Base-by-base conservation (phyloP, 2,113 vertebrate species). In the Prunella himalayana region DNA sequence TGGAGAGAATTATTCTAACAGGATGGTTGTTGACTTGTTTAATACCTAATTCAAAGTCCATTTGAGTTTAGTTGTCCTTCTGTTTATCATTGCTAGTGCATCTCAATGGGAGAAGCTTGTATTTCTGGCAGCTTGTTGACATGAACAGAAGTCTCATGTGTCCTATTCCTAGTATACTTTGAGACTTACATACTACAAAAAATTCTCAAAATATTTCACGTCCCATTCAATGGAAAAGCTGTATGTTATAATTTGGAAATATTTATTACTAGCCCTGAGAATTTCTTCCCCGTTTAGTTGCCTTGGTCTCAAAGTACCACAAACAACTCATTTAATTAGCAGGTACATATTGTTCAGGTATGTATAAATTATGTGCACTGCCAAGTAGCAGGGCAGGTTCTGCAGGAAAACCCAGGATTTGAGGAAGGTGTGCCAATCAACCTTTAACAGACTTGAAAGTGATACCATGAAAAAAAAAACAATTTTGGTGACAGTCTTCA, bases 281-380 rank as follows among this genome's bases (percentile, higher is more conserved):
- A 71, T 33, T 86, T 91, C 33, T 63, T 39, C 61, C n/a, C 11
- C 2, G 2, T 70, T 93, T 47, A 30, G 7, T 95, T 92, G 41
- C 31, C 47, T 79, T 84, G 19, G 28, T 86, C 13, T 79, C 37
- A 50, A 31, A 91, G 25, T 27, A 59, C 18, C 14, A 79, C 45
- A 90, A 88, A 90, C 54, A 94, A 44, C 49, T 54, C 18, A 6
- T 50, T 20, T 97, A 92, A 95, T 94, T 91, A 84, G 18, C 56
- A 77, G 51, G 56, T 76, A 44, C 45, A 2, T 75, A 64, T 68
- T 89, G 57, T 82, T 53, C 20, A 27, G 22, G 45, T 90, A 27
- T 11, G 17, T 88, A 21, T 57, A 71, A 79, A 57, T 86, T 64
- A 53, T 79, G 51, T 53, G 44, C 45, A 25, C 30, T 84, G 65